Evolutionary conservation across 2,888 invertebrate genomes (phyloP).

Genomic region (Sesamia inferens): DNA sequence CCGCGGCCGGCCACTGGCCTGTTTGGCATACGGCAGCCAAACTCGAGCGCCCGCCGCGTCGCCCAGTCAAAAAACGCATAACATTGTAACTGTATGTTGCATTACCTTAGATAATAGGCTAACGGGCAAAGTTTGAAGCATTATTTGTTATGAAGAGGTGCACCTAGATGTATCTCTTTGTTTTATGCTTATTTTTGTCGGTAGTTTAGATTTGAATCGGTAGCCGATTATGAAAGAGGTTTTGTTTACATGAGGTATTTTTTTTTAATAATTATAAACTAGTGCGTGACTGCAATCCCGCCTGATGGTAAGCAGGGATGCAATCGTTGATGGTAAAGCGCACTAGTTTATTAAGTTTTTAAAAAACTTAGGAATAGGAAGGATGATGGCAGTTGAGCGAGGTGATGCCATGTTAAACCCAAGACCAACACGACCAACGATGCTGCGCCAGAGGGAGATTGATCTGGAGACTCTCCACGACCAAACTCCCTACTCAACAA

Average conservation of each 20-base stretch:
- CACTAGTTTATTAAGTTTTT: no score
- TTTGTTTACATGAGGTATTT: conserved; percentile 8
- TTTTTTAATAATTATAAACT: not conserved
- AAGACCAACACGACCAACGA: no score
- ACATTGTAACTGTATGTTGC: conserved; percentile 56
- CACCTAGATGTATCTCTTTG: conserved; percentile 41
- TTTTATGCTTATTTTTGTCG: conserved; percentile 51
- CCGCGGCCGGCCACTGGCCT: conserved; percentile 30
- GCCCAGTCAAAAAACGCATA: conserved; percentile 66
- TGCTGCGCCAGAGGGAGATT: no score
- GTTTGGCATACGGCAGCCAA: conserved; percentile 48
- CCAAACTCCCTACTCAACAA: no score
- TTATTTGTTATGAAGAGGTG: conserved; percentile 49
- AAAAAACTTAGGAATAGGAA: no score
- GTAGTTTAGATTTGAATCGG: conserved; percentile 46
- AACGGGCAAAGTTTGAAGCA: conserved; percentile 45
- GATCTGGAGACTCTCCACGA: no score
- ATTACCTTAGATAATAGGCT: conserved; percentile 58
- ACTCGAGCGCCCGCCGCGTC: conserved; percentile 39
- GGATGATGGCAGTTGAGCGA: no score
- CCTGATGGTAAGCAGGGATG: no score
- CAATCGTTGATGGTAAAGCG: no score
- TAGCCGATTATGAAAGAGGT: conserved; percentile 32
- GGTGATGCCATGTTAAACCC: no score
- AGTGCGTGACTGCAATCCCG: no score